Base-by-base conservation (phyloP, 2,888 invertebrate species). In the Autographa pulchrina region DNA sequence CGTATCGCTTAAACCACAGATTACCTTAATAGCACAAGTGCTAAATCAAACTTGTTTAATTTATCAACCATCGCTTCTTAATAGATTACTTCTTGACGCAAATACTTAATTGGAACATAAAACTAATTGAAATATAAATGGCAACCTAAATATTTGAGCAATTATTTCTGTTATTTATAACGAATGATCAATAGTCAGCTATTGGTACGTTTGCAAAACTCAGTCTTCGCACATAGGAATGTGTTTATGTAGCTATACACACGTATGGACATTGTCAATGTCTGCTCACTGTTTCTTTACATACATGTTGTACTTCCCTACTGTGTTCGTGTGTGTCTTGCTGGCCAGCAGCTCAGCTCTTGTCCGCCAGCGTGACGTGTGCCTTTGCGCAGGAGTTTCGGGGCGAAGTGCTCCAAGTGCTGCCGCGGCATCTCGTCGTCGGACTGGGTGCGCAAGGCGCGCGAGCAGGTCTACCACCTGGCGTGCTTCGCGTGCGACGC, bases 401-500 rank as follows among this genome's bases (percentile, higher is more conserved):
- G 99, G 75, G 98, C 99, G 70, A 99, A 99, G 95, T 99, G 99
- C 94, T 98, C 99, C 65, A 99, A 99, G 92, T 99, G 99, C 94
- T 97, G 98, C 85, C 97, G 99, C 67, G 97, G 98, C 85, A 99
- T 99, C 89, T 98, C 98, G 20, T 97, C 99, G 20, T 98, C 98
- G 60, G 99, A 99, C 96, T 99, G 99, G 99, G 99, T 99, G 88
- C 97, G 99, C 77, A 97, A 99, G 90, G 99, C 99, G 48, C 96
- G 98, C 66, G 98, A 98, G 89, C 97, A 98, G 92, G 99, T 99
- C 43, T 99, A 99, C 96, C 99, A 99, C 95, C 96, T 99, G 92
- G 99, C 99, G 62, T 99, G 99, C 96, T 99, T 99, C 96, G 99
- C 99, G 25, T 99, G 99, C 94, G 99, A 99, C 93, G 98, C 98